Percentiles rank a stretch among this genome's conserved stretches.
Evolutionary conservation across 2,113 vertebrate species (phyloP).

Genomic region (Aldabrachelys gigantea): DNA sequence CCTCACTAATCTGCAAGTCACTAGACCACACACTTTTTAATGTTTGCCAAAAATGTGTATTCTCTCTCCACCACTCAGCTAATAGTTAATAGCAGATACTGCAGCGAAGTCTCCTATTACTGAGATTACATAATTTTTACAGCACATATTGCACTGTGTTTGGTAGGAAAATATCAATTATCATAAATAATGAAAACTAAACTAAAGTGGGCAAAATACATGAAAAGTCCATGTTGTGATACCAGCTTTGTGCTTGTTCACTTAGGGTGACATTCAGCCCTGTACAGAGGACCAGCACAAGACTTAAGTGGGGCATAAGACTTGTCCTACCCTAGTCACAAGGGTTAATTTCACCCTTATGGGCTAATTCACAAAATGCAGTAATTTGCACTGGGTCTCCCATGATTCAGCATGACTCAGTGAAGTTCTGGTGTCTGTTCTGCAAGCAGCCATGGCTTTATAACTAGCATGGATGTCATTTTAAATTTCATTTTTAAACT

Average conservation of each 20-base stretch:
- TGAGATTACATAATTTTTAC: slow-evolving; percentile 8
- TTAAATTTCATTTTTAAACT: slow-evolving; percentile 34
- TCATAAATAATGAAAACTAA: neutral
- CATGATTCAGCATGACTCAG: neutral
- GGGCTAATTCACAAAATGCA: neutral
- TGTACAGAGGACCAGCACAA: neutral
- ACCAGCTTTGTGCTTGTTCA: neutral
- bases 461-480: neutral
- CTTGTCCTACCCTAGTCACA: rapidly evolving
- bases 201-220: neutral
- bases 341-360: neutral
- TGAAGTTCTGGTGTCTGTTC: neutral
- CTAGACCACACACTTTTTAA: slow-evolving; percentile 12
- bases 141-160: neutral
- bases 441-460: neutral
- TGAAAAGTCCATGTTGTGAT: neutral
- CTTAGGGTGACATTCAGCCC: neutral
- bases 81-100: slow-evolving; percentile 32
- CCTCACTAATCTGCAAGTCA: slow-evolving; percentile 26
- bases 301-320: neutral
- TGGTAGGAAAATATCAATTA: neutral
- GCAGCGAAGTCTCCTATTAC: slow-evolving; percentile 11
- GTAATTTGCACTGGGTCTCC: neutral
- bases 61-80: slow-evolving; percentile 1
- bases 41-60: neutral